Percentiles rank a stretch among this genome's conserved stretches.
Evolutionary conservation across 2,113 vertebrate species (phyloP).

Genomic region (Tricholaema leucomelas): DNA sequence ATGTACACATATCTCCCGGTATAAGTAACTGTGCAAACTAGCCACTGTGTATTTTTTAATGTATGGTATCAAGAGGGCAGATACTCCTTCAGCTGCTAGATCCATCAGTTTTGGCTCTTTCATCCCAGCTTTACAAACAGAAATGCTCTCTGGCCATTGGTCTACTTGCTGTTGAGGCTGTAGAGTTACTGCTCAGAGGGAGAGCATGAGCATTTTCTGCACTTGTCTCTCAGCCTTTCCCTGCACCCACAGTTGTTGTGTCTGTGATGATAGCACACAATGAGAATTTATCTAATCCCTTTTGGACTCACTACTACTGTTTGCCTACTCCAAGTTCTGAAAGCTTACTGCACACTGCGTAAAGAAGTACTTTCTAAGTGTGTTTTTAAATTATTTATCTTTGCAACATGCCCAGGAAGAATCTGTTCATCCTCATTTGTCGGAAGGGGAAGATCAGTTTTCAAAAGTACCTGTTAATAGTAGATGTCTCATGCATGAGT

Average conservation of each 20-base stretch:
- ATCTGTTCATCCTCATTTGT: neutral
- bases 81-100: neutral
- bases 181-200: neutral
- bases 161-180: neutral
- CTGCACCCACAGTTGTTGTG: neutral
- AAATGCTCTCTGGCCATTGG: neutral
- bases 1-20: neutral
- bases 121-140: neutral
- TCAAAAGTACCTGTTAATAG: neutral
- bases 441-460: neutral
- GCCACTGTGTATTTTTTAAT: neutral
- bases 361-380: neutral
- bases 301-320: neutral
- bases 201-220: neutral
- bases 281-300: neutral
- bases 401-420: neutral
- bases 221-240: neutral
- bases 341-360: neutral
- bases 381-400: neutral
- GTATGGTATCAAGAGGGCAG: neutral
- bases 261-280: neutral
- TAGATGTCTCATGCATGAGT: conserved; percentile 1
- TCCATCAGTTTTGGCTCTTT: neutral
- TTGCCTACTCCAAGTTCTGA: neutral
- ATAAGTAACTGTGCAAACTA: neutral